These are phyloP conservation scores for Eudyptes chrysolophus DNA, from an alignment of 2,113 vertebrate genomes.

Conservation along the genomic window DNA sequence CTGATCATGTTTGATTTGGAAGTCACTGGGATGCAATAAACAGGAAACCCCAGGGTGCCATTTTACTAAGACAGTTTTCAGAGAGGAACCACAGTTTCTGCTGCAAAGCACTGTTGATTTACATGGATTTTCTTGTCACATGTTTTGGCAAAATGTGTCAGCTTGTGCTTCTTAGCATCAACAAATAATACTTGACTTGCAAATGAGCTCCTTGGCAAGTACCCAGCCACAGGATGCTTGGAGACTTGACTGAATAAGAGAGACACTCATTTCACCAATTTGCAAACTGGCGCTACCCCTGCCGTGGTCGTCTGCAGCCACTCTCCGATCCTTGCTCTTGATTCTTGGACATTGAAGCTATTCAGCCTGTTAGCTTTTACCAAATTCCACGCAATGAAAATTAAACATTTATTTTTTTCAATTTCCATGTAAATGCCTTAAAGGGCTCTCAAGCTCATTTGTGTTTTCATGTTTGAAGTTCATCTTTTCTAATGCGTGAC, in stretches of 20 bases:
- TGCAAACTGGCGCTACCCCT: not conserved
- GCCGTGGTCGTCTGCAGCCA: not conserved
- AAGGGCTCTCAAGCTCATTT: slow-evolving; percentile 51
- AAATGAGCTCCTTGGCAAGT: slow-evolving; percentile 52
- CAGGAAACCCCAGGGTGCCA: slow-evolving; percentile 36
- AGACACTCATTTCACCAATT: not conserved
- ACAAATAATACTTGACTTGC: slow-evolving; percentile 65
- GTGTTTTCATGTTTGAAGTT: slow-evolving; percentile 54
- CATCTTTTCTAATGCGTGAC: slow-evolving; percentile 26
- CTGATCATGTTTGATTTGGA: slow-evolving; percentile 52
- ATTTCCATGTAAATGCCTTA: slow-evolving; percentile 67
- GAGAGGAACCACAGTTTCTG: slow-evolving; percentile 7
- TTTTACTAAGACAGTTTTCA: slow-evolving; percentile 45
- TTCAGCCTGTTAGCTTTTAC: slow-evolving; percentile 8
- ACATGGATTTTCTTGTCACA: slow-evolving; percentile 58
- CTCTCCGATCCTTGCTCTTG: not conserved
- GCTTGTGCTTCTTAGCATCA: slow-evolving; percentile 54
- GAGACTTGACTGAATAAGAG: not conserved
- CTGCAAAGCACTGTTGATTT: slow-evolving; percentile 39
- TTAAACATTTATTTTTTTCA: slow-evolving; percentile 53
- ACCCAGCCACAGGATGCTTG: not conserved
- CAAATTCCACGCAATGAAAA: not conserved
- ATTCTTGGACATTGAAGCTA: not conserved
- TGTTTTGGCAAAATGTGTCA: slow-evolving; percentile 62
- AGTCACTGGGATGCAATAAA: slow-evolving; percentile 45